Evolutionary conservation across 2,113 vertebrate genomes (phyloP).

Genomic region (Chauna torquata): DNA sequence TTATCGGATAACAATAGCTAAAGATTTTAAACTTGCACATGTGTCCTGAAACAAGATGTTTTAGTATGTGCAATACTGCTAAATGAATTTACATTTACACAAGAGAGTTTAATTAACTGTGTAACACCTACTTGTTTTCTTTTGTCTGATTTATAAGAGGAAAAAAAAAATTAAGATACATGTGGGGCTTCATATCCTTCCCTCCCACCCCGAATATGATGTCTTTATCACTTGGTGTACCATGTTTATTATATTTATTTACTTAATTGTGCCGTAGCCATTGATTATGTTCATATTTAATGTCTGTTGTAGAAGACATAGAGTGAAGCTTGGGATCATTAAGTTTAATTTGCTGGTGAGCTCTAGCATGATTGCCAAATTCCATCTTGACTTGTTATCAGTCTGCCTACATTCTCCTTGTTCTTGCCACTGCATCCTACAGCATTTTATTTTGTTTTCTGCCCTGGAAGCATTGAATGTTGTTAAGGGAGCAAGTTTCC

Average conservation of each 20-base stretch:
- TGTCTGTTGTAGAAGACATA: not conserved
- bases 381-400: not conserved
- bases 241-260: not conserved
- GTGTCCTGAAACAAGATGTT: not conserved
- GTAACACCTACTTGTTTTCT: not conserved
- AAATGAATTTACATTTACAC: not conserved
- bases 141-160: not conserved
- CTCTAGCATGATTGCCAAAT: not conserved
- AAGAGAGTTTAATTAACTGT: not conserved
- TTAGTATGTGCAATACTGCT: not conserved
- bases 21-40: slow-evolving; percentile 34
- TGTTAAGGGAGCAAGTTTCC: not conserved
- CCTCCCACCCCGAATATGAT: not conserved
- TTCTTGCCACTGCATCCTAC: not conserved
- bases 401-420: not conserved
- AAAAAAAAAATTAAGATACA: not conserved
- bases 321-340: not conserved
- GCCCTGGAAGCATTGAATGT: not conserved
- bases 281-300: not conserved
- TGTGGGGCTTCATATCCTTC: not conserved
- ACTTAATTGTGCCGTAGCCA: not conserved
- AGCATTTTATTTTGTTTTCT: not conserved
- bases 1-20: not conserved
- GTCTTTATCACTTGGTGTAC: not conserved
- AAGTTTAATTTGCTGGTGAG: not conserved